phyloP scores from a whole-genome alignment of 2,113 vertebrate genomes.

The Tenebrosternarchus preto region DNA sequence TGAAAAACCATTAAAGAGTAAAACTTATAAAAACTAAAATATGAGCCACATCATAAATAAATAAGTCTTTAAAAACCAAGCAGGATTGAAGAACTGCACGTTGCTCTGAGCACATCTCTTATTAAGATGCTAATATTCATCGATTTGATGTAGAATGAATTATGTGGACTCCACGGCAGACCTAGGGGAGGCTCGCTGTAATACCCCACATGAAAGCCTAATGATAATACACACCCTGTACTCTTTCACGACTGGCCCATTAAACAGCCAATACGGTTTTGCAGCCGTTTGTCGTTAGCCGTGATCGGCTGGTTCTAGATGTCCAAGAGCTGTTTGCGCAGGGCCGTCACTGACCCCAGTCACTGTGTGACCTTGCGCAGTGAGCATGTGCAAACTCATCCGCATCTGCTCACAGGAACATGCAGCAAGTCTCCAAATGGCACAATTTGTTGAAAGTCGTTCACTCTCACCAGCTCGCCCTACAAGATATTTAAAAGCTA shows the following conservation, averaged over 20 bases:
- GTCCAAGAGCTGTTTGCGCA: background rate
- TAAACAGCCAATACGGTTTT: conserved; percentile 21
- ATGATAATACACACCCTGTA: conserved; percentile 32
- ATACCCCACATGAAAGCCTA: conserved; percentile 17
- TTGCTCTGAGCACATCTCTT: conserved; percentile 20
- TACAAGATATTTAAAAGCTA: background rate
- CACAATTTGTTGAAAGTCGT: background rate
- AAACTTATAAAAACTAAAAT: too few species aligned
- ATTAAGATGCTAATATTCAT: conserved; percentile 20
- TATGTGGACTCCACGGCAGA: conserved; percentile 26
- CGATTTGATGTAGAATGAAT: conserved; percentile 23
- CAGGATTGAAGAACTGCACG: background rate
- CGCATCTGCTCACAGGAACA: background rate
- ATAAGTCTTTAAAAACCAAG: too few species aligned
- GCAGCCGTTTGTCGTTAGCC: conserved; percentile 1
- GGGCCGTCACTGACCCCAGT: background rate
- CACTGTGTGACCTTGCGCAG: background rate
- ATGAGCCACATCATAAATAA: too few species aligned
- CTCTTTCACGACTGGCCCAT: conserved; percentile 17
- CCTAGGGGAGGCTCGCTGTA: conserved; percentile 1
- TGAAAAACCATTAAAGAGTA: too few species aligned
- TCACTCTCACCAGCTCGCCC: too few species aligned
- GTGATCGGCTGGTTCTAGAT: background rate
- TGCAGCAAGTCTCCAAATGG: background rate
- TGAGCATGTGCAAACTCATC: background rate